Base-by-base conservation (phyloP, 1,140 invertebrate genomes). In the Sminthurinus signatus region DNA sequence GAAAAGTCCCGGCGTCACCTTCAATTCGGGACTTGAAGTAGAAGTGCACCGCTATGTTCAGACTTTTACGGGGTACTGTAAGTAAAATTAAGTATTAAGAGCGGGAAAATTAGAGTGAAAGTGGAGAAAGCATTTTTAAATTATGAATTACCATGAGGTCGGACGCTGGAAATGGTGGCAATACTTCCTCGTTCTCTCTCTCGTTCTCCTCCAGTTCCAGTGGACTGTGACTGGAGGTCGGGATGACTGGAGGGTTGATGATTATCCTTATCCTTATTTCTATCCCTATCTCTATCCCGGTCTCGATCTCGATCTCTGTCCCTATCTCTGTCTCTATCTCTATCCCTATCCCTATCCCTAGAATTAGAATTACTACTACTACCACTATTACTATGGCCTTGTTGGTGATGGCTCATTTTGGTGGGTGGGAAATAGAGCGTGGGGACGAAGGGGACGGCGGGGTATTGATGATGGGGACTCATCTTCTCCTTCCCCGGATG, bases 81-180 rank as follows among this genome's bases (percentile, higher is more conserved):
- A n/a, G n/a, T n/a, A n/a, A n/a, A n/a, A n/a, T n/a, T n/a, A n/a
- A n/a, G 23, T 5, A 10, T n/a, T 5, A 19, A n/a, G 4, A 19
- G 17, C 44, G 19, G 44, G 5, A 48, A 19, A n/a, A 48, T 48
- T n/a, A 48, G 19, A 8, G 44, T 5, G 44, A 48, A 25, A 48
- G 44, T 19, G 19, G 44, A n/a, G 19, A 48, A n/a, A n/a, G 44
- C 5, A 10, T 48, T 25, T 48, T n/a, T 8, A 8, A 48, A 48
- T 10, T 10, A 19, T 25, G 44, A 56, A 42, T 66, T 71, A 72
- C 67, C 67, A 17, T 60, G 48, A 23, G 57, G 28, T 54, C 67
- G 43, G 42, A 72, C 56, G 44, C 62, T 69, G 17, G 70, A 67
- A 21, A 72, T 72, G 58, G 70, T 64, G 14, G 70, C 64, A 36